phyloP scores from a whole-genome alignment of 35 echinoderm and acorn worm genomes.

The Chiridota heheva region DNA sequence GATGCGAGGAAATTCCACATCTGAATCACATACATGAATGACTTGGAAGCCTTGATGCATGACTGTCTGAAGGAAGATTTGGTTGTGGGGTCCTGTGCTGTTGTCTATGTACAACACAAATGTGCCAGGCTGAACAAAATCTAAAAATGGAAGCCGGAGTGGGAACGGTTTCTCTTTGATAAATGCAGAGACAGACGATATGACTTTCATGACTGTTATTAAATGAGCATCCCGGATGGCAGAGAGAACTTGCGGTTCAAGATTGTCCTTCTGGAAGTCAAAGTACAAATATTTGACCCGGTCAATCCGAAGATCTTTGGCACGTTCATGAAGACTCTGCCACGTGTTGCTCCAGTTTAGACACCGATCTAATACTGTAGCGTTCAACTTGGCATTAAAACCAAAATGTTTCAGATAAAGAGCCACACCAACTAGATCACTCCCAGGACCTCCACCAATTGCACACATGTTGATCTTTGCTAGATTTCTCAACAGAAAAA shows the following conservation, averaged over 20 bases:
- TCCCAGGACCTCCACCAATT: slow-evolving; percentile 16
- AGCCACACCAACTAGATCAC: neutral
- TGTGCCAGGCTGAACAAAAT: neutral
- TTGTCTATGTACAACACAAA: slow-evolving; percentile 34
- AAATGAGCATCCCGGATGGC: neutral
- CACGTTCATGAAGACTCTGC: neutral
- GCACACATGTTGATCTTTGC: neutral
- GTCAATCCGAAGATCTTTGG: neutral
- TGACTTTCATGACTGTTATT: slow-evolving; percentile 6
- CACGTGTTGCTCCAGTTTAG: neutral
- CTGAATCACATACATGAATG: neutral
- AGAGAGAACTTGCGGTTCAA: neutral
- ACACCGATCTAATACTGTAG: slow-evolving; percentile 11
- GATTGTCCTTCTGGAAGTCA: neutral
- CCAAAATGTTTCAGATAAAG: slow-evolving; percentile 8
- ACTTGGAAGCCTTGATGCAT: neutral
- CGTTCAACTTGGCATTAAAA: neutral
- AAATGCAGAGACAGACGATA: slow-evolving; percentile 6
- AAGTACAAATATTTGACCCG: neutral
- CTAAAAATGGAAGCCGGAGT: slow-evolving; percentile 6
- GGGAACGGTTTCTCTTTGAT: neutral
- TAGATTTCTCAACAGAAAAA: neutral
- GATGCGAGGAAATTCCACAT: neutral
- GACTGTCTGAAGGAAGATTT: neutral
- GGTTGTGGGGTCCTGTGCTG: neutral